phyloP scores from a whole-genome alignment of 2,113 vertebrate species.

The Rana temporaria region DNA sequence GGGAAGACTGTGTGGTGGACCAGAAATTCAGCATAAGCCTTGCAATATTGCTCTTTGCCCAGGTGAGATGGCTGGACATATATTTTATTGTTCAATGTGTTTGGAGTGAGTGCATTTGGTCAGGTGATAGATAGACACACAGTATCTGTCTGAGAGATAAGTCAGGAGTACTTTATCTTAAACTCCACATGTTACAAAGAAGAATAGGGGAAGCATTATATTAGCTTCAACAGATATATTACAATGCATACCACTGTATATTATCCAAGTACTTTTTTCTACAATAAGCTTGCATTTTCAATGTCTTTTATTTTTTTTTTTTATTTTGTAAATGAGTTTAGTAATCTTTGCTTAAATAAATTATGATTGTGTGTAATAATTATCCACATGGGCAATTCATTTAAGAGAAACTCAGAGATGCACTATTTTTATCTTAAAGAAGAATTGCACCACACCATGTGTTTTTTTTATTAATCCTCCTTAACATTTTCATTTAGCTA shows the following conservation, averaged over 20 bases:
- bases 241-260: neutral
- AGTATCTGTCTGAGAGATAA: constrained; percentile 21
- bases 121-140: constrained; percentile 31
- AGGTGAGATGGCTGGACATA: constrained; percentile 75
- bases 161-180: neutral
- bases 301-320: too few relatives aligned
- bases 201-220: neutral
- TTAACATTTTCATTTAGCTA: too few relatives aligned
- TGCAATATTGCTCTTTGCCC: constrained; percentile 99
- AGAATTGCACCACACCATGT: too few relatives aligned
- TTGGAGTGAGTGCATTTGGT: neutral
- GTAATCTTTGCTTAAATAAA: too few relatives aligned
- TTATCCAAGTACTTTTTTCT: too few relatives aligned
- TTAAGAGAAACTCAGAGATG: too few relatives aligned
- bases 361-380: too few relatives aligned
- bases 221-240: neutral
- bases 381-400: too few relatives aligned
- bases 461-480: too few relatives aligned
- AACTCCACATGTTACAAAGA: constrained; percentile 3
- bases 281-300: too few relatives aligned
- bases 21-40: constrained; percentile 97
- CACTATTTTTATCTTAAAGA: too few relatives aligned
- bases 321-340: too few relatives aligned
- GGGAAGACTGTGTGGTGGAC: constrained; percentile 95
- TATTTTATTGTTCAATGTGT: constrained; percentile 9